Base-by-base conservation (phyloP, 2,113 vertebrate genomes). In the Malurus cyaneus region DNA sequence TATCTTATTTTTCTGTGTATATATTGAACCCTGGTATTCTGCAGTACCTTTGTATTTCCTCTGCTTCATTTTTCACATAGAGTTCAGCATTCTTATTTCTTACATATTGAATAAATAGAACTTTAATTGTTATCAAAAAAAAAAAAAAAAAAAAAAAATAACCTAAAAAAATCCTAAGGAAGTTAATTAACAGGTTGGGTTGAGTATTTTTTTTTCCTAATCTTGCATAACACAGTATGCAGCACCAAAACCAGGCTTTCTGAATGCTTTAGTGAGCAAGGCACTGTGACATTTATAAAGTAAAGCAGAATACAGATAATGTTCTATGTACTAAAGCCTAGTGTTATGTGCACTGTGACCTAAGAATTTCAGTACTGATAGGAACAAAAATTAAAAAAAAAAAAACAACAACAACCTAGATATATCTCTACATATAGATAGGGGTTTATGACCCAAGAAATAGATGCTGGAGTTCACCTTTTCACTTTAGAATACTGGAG, bases 201-300 rank as follows among this genome's bases (percentile, higher is more conserved):
- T n/a, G 28, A 78, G 4, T 28, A 18, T 39, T 66, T 29, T 44
- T 80, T 76, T 61, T 18, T 8, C 31, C 25, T 26, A 34, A 34
- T 70, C 32, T 73, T 77, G 34, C 36, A 56, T 62, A 64, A 83
- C 39, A 71, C 57, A 49, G n/a, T 44, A 80, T 53, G 46, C 28
- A 73, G 67, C 39, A 80, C 20, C 42, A 83, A 89, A 94, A 3
- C 6, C 18, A 73, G 18, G 19, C 11, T 91, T 82, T 93, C 39
- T 69, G 44, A 83, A 80, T 60, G 80, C 12, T 90, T 92, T 71
- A 62, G 49, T 4, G 0, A 91, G 64, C 26, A 91, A 88, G 9
- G 36, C 70, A 72, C 23, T 14, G 46, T 89, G 84, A 81, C 81
- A 87, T 93, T 93, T 89, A 91, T 92, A 83, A 92, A 88, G 61